Evolutionary conservation across 2,797 vertebrate genomes (phyloP), one percentile per base, ranked within the genome.

Genomic region (Lophotriccus pileatus): DNA sequence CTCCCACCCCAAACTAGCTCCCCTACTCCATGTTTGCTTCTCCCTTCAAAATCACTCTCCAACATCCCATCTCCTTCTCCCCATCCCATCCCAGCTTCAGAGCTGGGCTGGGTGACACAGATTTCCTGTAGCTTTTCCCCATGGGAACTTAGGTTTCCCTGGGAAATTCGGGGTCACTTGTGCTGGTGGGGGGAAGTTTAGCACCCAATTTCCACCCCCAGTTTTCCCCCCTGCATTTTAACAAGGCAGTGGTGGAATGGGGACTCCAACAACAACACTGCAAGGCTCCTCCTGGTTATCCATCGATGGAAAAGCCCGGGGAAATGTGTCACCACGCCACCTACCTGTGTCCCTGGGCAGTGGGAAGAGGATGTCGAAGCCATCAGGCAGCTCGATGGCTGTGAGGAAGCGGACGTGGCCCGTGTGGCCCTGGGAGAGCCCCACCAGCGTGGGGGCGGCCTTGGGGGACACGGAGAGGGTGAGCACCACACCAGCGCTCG

Each of bases 391-490:
- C 93, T 99, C 99, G 15, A 99, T 98, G 28, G 99, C 98, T 0
- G 99, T 99, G 75, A 99, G 98, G 97, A 99, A 99, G 4, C 99
- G 99, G 41, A 99, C 99, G 2, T 99, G 99, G n/a, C 99, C 99
- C 0, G 99, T 99, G 98, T 99, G 99, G 12, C 99, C 99, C 10
- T 99, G 99, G 21, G 99, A 98, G 0, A 99, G 99, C 58, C 99
- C 99, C 92, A 99, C 98, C 3, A 99, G 98, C 17, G 96, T 84
- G 10, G 99, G 98, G 2, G 98, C 98, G 0, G 97, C 97, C 64
- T 98, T 98, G 93, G 98, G 97, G 1, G 98, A 97, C 85, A 99
- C 97, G 23, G 97, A 90, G 86, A 99, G 98, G 0, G 99, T 99
- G 32, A 99, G 98, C 69, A 99, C 99, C 27, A 99, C 99, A 0